Percentiles rank a stretch among this genome's conserved stretches.
Conservation (phyloP, 1,140 invertebrate genomes). For the Melitaea cinxia region DNA sequence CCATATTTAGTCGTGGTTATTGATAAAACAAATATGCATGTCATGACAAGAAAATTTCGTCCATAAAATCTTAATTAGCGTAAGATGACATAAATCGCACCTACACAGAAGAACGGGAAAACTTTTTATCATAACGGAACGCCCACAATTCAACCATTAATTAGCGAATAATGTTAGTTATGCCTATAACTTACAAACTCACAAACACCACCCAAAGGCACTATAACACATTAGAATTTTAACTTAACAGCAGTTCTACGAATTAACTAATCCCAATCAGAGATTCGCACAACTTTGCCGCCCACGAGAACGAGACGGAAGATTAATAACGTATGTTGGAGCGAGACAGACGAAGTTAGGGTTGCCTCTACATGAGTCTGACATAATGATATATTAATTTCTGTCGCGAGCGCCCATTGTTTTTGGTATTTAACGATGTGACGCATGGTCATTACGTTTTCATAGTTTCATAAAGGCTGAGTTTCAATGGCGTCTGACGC, state of each 20-base stretch:
- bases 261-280: conserved; percentile 78
- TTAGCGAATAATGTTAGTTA: conserved; percentile 25
- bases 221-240: conserved; percentile 73
- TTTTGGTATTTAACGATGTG: conserved; percentile 79
- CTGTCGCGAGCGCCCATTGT: conserved; percentile 75
- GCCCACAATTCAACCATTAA: conserved; percentile 15
- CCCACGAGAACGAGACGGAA: conserved; percentile 48
- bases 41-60: too few species aligned
- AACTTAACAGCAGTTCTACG: conserved; percentile 57
- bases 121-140: conserved; percentile 14
- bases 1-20: too few species aligned
- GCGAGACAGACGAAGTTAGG: conserved; percentile 48
- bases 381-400: conserved; percentile 83
- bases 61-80: background rate
- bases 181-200: conserved; percentile 25
- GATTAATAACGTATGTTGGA: conserved; percentile 29
- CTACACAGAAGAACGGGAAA: background rate
- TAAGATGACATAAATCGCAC: background rate
- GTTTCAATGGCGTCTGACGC: conserved; percentile 62
- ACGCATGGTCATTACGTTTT: conserved; percentile 80
- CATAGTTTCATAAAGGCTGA: conserved; percentile 78
- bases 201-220: conserved; percentile 56
- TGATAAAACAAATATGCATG: too few species aligned
- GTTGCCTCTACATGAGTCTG: conserved; percentile 78
- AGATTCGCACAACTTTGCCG: conserved; percentile 70